These are phyloP conservation scores for Pterocles orientalis DNA, from an alignment of 2,113 vertebrate genomes.

Conservation along the genomic window DNA sequence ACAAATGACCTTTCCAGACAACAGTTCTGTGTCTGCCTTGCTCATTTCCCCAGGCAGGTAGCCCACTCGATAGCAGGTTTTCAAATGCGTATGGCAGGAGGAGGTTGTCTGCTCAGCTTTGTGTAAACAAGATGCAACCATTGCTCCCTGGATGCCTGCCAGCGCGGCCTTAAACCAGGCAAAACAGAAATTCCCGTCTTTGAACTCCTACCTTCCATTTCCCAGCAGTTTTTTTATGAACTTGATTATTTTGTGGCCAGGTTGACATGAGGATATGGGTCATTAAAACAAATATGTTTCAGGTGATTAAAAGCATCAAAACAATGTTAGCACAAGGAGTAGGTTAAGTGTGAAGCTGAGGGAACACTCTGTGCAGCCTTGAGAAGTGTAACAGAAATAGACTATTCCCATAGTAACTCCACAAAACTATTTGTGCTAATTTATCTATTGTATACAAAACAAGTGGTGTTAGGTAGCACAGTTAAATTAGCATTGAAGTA, in stretches of 20 bases:
- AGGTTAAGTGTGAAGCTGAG: conserved; percentile 6
- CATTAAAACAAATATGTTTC: conserved; percentile 5
- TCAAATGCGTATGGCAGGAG: background rate
- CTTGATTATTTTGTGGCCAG: background rate
- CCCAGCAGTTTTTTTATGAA: background rate
- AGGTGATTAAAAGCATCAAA: conserved; percentile 8
- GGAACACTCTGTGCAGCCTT: background rate
- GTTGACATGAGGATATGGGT: background rate
- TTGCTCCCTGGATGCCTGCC: background rate
- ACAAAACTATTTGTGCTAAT: background rate
- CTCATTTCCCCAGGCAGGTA: background rate
- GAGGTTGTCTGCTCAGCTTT: background rate
- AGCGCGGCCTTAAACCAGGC: background rate
- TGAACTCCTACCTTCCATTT: background rate
- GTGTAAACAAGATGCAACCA: background rate
- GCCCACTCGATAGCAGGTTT: background rate
- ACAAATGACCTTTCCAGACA: background rate
- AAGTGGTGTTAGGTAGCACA: background rate
- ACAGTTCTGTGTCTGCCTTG: background rate
- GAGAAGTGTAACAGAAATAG: background rate
- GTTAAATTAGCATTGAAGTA: background rate
- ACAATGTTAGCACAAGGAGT: background rate
- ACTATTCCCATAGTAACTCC: background rate
- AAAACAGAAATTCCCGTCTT: background rate
- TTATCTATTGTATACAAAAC: background rate